Evolutionary conservation across 2,888 invertebrate genomes (phyloP).

Genomic region (Mythimna lalbum): DNA sequence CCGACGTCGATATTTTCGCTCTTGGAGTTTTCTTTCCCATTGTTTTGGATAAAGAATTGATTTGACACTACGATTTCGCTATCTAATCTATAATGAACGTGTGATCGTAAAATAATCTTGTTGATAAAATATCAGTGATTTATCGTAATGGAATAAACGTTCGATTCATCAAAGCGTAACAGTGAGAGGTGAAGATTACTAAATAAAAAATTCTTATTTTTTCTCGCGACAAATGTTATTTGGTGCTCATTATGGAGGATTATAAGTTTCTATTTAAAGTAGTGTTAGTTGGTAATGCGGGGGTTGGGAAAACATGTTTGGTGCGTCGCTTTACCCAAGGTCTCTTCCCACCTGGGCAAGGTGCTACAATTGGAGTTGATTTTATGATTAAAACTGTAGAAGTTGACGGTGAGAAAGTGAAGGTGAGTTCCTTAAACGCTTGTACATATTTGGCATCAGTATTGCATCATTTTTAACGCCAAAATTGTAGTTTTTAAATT

Average conservation of each 20-base stretch:
- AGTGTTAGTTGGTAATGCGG: slow-evolving; percentile 99
- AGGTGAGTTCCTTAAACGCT: slow-evolving; percentile 90
- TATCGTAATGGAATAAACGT: slow-evolving; percentile 75
- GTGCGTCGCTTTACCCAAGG: slow-evolving; percentile 99
- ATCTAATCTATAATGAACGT: slow-evolving; percentile 80
- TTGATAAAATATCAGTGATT: slow-evolving; percentile 72
- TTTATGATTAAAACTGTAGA: slow-evolving; percentile 99
- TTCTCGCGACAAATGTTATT: slow-evolving; percentile 80
- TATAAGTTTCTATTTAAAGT: slow-evolving; percentile 99
- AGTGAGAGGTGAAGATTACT: slow-evolving; percentile 72
- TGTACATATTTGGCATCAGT: slow-evolving; percentile 66
- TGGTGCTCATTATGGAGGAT: slow-evolving; percentile 95
- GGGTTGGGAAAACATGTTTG: slow-evolving; percentile 99
- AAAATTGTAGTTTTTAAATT: slow-evolving; percentile 9
- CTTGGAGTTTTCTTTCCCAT: slow-evolving; percentile 63
- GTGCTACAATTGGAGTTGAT: slow-evolving; percentile 99
- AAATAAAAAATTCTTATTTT: slow-evolving; percentile 56
- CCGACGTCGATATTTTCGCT: slow-evolving; percentile 70
- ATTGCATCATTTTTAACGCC: slow-evolving; percentile 71
- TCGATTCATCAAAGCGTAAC: slow-evolving; percentile 84
- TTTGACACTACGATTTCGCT: slow-evolving; percentile 64
- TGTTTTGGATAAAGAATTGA: slow-evolving; percentile 69
- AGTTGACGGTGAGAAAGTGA: slow-evolving; percentile 98
- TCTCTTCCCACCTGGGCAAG: slow-evolving; percentile 99
- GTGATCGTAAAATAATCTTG: slow-evolving; percentile 79